A percentile compares a stretch with the other conserved stretches of the same genome.
phyloP scores from a whole-genome alignment of 2,113 vertebrate genomes.

The Zootoca vivipara region DNA sequence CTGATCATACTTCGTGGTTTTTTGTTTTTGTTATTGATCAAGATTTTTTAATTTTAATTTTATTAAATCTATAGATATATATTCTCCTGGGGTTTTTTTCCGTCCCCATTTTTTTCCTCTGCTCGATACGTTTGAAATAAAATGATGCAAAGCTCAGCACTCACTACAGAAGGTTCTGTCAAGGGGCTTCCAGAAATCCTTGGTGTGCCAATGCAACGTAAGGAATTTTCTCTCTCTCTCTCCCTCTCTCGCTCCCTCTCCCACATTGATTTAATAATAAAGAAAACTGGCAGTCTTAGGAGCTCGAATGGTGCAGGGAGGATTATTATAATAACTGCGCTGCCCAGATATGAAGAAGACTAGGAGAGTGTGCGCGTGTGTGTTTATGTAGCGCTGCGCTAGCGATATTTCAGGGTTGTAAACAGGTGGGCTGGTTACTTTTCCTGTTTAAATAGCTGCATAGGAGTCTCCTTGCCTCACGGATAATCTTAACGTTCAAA shows the following conservation, averaged over 20 bases:
- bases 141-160: slow-evolving; percentile 97
- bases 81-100: neutral
- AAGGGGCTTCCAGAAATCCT: slow-evolving; percentile 97
- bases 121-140: slow-evolving; percentile 73
- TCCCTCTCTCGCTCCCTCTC: slow-evolving; percentile 23
- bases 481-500: neutral
- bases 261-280: slow-evolving; percentile 65
- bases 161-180: slow-evolving; percentile 90
- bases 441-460: no score
- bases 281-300: slow-evolving; percentile 48
- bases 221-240: slow-evolving; percentile 72
- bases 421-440: neutral
- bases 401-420: neutral
- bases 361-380: neutral
- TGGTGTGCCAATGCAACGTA: slow-evolving; percentile 98
- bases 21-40: neutral
- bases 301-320: slow-evolving; percentile 58
- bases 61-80: no score
- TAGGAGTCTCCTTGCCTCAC: neutral
- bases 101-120: slow-evolving; percentile 5
- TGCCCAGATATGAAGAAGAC: slow-evolving; percentile 3
- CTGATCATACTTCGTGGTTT: neutral
- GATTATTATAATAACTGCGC: slow-evolving; percentile 1
- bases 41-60: slow-evolving; percentile 19
- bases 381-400: neutral